Evolutionary conservation across 2,888 invertebrate species (phyloP).

Genomic region (Rhimphoctona megacephalus): DNA sequence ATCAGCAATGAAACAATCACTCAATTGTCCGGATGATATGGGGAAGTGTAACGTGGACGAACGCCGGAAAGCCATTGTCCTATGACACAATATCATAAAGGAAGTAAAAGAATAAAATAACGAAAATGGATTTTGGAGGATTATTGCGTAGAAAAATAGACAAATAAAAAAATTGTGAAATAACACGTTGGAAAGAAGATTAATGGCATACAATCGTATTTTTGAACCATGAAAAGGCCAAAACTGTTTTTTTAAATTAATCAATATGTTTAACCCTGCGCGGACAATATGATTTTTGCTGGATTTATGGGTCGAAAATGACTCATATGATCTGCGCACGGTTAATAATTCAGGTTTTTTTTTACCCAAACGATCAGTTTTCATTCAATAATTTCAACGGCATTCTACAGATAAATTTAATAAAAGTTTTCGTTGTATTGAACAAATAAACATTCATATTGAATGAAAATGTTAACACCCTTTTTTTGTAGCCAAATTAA

Average conservation of each 20-base stretch:
- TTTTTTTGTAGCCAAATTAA: neutral
- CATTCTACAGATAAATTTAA: too few relatives aligned
- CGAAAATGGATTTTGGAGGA: neutral
- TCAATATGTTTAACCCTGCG: too few relatives aligned
- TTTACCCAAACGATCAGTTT: neutral
- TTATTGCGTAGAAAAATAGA: neutral
- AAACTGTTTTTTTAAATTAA: too few relatives aligned
- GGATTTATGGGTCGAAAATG: too few relatives aligned
- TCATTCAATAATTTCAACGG: neutral
- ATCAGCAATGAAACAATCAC: conserved; percentile 50
- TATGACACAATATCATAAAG: conserved; percentile 8
- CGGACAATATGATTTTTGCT: too few relatives aligned
- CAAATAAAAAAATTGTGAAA: neutral
- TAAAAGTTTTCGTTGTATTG: too few relatives aligned
- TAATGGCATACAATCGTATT: neutral
- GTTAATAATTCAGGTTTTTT: too few relatives aligned
- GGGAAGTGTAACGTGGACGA: conserved; percentile 28
- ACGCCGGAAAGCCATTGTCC: conserved; percentile 42
- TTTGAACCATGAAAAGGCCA: neutral
- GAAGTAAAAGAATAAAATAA: conserved; percentile 14
- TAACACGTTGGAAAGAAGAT: neutral
- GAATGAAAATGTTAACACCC: too few relatives aligned
- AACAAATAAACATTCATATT: too few relatives aligned
- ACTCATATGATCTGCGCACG: too few relatives aligned
- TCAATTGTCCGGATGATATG: conserved; percentile 45